Base-by-base conservation (phyloP, 2,797 vertebrate genomes). In the Lateolabrax maculatus region DNA sequence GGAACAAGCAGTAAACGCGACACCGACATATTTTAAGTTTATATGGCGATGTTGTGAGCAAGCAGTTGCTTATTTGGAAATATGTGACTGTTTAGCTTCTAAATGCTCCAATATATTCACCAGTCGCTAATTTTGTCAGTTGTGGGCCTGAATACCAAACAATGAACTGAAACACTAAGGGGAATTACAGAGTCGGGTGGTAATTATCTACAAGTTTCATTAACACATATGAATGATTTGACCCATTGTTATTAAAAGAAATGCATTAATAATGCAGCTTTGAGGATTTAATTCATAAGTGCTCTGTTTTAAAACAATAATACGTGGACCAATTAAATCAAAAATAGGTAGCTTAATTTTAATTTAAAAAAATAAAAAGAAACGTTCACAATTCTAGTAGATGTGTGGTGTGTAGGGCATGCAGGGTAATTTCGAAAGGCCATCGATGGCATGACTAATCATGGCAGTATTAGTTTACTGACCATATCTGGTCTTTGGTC, bases 401-500 rank as follows among this genome's bases (percentile, higher is more conserved):
- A 53, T 58, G 46, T 48, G 19, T 64, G 31, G 63, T 21, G 11
- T 70, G 36, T 18, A 18, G 57, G 41, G 66, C 46, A 76, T 23
- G 53, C 21, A 44, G 75, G 71, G 64, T 81, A 9, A 80, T 79
- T 79, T 66, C 29, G 3, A 80, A 76, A 75, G 77, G 52, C 75
- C 79, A 52, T 73, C 21, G 39, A 79, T 66, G 62, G 85, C 92
- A 91, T 93, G 90, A 94, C 91, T 86, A 94, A 93, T 93, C 79
- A 64, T 27, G 52, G 46, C 37, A 61, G 78, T 89, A 92, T 93
- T 93, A 70, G 55, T 89, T 92, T 92, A 90, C 89, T 79, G 85
- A 55, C 57, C 87, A 82, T 90, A 84, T 90, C 83, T 84, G 84
- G 80, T 86, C 89, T 87, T 80, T 84, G 77, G 88, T 86, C 86